Conservation (phyloP, 2,888 invertebrate species). For the Acronicta psi region DNA sequence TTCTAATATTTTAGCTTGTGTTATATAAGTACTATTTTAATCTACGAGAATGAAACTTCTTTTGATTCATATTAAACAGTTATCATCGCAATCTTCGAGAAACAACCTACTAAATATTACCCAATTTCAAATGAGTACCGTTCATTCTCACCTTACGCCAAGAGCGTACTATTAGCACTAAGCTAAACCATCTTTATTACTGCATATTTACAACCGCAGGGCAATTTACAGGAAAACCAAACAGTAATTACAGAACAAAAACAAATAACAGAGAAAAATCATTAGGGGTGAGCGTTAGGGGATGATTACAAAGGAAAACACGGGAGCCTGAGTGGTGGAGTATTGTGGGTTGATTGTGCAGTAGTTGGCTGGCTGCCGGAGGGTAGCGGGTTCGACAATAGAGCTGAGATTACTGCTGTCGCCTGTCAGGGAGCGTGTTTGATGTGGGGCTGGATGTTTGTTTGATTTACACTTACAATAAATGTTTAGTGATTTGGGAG, state of each 20-base stretch:
- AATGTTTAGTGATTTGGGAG: constrained; percentile 51
- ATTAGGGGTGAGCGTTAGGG: constrained; percentile 77
- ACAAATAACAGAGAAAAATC: constrained; percentile 86
- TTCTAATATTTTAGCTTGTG: no score
- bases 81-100: no score
- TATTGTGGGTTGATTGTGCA: constrained; percentile 71
- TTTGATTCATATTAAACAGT: no score
- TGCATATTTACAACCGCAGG: constrained; percentile 76
- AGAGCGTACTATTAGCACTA: constrained; percentile 40
- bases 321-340: constrained; percentile 68
- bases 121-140: not conserved
- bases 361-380: constrained; percentile 65
- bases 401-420: constrained; percentile 81
- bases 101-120: no score
- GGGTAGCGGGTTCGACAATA: constrained; percentile 80
- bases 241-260: constrained; percentile 87
- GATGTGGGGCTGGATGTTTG: constrained; percentile 54
- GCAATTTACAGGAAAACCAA: constrained; percentile 85
- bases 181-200: constrained; percentile 55
- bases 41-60: no score
- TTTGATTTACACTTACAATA: constrained; percentile 60
- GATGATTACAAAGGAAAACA: constrained; percentile 83
- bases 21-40: no score
- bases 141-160: constrained; percentile 12
- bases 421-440: constrained; percentile 68